A percentile compares a stretch with the other conserved stretches of the same genome.
Evolutionary conservation across 1,140 invertebrate genomes (phyloP).

Genomic region (Drosophila truncata): DNA sequence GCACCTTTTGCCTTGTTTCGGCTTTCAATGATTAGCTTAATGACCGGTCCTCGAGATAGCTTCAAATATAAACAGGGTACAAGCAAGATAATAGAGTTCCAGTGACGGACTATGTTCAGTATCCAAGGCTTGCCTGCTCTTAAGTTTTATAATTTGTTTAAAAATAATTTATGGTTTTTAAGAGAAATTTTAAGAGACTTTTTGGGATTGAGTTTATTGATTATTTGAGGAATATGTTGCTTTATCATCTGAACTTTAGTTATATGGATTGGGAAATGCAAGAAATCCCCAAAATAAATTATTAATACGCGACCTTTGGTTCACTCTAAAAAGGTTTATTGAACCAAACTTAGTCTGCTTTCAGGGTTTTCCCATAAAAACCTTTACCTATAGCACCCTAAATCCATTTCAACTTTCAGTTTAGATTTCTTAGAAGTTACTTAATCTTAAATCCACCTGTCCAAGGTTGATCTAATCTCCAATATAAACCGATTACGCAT

Average conservation of each 20-base stretch:
- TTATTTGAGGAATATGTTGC: accelerated
- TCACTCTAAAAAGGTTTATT: constrained; percentile 2
- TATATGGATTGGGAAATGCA: neutral
- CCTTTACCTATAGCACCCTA: neutral
- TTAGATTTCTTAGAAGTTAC: constrained; percentile 4
- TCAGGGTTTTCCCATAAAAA: neutral
- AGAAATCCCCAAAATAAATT: neutral
- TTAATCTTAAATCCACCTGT: constrained; percentile 24
- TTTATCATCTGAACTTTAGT: neutral
- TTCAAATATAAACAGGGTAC: constrained; percentile 47
- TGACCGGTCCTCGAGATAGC: constrained; percentile 60
- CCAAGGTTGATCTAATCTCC: constrained; percentile 45
- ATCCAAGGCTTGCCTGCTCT: constrained; percentile 6
- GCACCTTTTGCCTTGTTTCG: constrained; percentile 66
- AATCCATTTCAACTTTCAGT: neutral
- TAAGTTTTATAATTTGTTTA: neutral
- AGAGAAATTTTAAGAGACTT: neutral
- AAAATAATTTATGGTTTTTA: neutral
- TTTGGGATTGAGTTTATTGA: neutral
- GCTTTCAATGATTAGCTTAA: constrained; percentile 59
- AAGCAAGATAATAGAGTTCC: constrained; percentile 44
- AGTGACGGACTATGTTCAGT: constrained; percentile 1
- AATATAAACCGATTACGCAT: constrained; percentile 5
- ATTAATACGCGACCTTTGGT: constrained; percentile 1
- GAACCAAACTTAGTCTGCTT: neutral